Percentiles rank a stretch among this genome's conserved stretches.
Conservation (phyloP, 2,113 vertebrate genomes). For the Columbina picui region DNA sequence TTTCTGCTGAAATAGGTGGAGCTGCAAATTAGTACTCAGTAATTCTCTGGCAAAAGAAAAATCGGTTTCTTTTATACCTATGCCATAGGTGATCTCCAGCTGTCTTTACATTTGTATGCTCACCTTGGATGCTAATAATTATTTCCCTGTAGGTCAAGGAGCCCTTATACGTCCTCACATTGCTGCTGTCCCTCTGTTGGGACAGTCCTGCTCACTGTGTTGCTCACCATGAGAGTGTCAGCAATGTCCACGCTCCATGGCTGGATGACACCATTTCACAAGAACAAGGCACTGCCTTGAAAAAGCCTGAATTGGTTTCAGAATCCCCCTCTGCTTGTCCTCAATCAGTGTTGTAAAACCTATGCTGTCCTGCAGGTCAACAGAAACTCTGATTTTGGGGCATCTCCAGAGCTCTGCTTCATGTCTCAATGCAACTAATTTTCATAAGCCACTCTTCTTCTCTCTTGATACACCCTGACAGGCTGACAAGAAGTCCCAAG, state of each 20-base stretch:
- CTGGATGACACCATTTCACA: not conserved
- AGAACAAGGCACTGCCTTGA: not conserved
- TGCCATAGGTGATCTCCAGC: not conserved
- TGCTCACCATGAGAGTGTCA: not conserved
- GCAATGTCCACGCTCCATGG: not conserved
- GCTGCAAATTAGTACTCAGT: not conserved
- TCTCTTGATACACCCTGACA: not conserved
- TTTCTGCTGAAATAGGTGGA: not conserved
- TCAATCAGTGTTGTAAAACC: not conserved
- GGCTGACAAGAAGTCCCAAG: not conserved
- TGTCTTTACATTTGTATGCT: not conserved
- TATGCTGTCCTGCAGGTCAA: fast-evolving
- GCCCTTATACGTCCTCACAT: not conserved
- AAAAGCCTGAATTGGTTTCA: not conserved
- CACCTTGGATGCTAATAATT: not conserved
- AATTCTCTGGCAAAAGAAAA: not conserved
- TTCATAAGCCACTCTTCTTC: not conserved
- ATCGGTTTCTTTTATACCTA: not conserved
- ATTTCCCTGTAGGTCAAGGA: not conserved
- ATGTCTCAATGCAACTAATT: fast-evolving
- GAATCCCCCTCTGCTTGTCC: not conserved
- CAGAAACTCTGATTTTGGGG: not conserved
- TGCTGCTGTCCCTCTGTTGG: not conserved
- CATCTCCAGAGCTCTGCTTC: not conserved
- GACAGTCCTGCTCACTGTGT: not conserved